These are phyloP conservation scores for Podarcis cretensis DNA, from an alignment of 2,113 vertebrate genomes.

Conservation along the genomic window DNA sequence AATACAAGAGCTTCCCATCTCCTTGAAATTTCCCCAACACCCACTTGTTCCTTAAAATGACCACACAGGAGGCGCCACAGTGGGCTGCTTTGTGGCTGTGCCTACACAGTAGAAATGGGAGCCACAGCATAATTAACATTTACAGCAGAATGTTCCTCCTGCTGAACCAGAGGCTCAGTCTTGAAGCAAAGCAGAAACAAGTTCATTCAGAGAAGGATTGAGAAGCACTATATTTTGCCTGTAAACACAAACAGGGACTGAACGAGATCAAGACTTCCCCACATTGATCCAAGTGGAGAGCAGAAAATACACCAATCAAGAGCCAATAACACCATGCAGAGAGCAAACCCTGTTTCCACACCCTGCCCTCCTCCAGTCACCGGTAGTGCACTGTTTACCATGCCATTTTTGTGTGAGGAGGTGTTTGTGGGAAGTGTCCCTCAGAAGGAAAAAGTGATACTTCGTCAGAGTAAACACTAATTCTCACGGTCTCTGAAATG, in stretches of 20 bases:
- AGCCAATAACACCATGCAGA: not conserved
- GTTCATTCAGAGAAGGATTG: conserved; percentile 43
- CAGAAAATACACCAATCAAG: conserved; percentile 50
- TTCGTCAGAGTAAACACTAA: not conserved
- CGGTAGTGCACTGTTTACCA: not conserved
- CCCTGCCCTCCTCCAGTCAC: too few species aligned
- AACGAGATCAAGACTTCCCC: conserved; percentile 50
- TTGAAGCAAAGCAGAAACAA: conserved; percentile 44
- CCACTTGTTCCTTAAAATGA: not conserved
- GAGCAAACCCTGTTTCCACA: too few species aligned
- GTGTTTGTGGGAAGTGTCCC: not conserved
- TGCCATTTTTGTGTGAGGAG: not conserved
- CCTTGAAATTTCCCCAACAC: not conserved
- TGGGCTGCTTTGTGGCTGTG: not conserved
- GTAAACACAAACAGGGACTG: conserved; percentile 47
- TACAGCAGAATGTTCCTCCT: not conserved
- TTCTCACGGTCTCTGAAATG: not conserved
- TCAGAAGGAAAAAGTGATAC: not conserved
- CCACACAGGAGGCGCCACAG: not conserved
- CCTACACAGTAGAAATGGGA: not conserved
- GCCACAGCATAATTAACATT: not conserved
- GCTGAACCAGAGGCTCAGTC: not conserved
- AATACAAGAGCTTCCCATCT: not conserved
- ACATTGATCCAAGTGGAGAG: conserved; percentile 59
- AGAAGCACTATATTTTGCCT: conserved; percentile 57